Evolutionary conservation across 53 echinoderm and acorn worm genomes (phyloP).

Genomic region (Crossaster papposus): DNA sequence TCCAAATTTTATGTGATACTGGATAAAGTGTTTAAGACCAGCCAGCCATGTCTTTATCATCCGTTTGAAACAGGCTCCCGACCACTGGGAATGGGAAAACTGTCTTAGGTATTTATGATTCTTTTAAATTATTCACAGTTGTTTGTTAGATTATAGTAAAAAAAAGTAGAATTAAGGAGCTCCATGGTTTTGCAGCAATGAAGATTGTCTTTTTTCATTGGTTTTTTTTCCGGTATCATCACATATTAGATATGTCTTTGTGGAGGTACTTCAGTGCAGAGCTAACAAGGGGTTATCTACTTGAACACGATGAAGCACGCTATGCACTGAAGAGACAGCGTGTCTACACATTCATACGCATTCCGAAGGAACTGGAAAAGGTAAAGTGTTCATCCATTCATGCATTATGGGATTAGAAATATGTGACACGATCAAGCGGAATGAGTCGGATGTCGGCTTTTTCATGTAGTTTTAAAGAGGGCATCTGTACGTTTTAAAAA

Average conservation of each 20-base stretch:
- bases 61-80: too few species aligned
- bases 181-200: not conserved
- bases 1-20: too few species aligned
- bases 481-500: too few species aligned
- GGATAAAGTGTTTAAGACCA: too few species aligned
- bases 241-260: constrained; percentile 73
- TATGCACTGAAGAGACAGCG: constrained; percentile 93
- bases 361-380: constrained; percentile 98
- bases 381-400: constrained; percentile 35
- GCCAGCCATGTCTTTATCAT: too few species aligned
- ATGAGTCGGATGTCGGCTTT: too few species aligned
- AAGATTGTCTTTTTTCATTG: not conserved
- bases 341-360: constrained; percentile 94
- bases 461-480: too few species aligned
- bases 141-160: too few species aligned
- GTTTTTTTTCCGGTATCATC: not conserved
- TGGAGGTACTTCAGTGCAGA: constrained; percentile 93
- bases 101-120: too few species aligned
- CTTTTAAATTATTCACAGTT: too few species aligned
- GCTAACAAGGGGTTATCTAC: constrained; percentile 89
- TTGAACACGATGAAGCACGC: constrained; percentile 92
- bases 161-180: not conserved
- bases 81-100: too few species aligned
- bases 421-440: too few species aligned
- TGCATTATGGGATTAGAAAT: not conserved